Evolutionary conservation across 2,113 vertebrate genomes (phyloP).

Genomic region (Pholis gunnellus): DNA sequence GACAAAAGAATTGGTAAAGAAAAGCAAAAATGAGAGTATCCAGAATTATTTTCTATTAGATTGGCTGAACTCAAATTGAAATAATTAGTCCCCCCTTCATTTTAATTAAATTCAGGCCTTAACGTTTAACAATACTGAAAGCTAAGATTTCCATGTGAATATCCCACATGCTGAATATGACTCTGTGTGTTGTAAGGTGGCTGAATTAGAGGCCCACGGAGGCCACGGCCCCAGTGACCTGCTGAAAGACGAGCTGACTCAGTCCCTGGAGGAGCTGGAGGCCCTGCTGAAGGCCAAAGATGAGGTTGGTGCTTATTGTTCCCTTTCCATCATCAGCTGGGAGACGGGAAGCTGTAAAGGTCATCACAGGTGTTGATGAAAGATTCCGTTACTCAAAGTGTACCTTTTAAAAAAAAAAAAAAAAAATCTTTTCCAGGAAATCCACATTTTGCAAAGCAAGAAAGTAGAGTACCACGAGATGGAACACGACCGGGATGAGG

Average conservation of each 20-base stretch:
- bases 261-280: slow-evolving; percentile 91
- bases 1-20: neutral
- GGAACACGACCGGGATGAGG: slow-evolving; percentile 88
- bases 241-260: slow-evolving; percentile 89
- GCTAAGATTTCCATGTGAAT: neutral
- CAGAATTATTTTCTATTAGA: neutral
- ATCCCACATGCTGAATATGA: neutral
- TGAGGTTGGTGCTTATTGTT: slow-evolving; percentile 83
- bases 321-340: neutral
- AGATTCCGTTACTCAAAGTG: neutral
- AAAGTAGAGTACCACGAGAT: slow-evolving; percentile 86
- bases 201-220: slow-evolving; percentile 90
- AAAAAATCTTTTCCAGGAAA: slow-evolving; percentile 85
- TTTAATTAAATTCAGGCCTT: neutral
- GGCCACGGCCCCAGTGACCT: slow-evolving; percentile 80
- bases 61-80: neutral
- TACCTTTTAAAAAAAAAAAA: neutral
- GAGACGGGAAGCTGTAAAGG: neutral
- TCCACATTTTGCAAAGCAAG: slow-evolving; percentile 91
- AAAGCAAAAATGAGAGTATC: neutral
- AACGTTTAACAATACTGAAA: neutral
- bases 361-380: neutral
- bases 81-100: neutral
- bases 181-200: slow-evolving; percentile 82
- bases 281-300: slow-evolving; percentile 93